phyloP scores from a whole-genome alignment of 2,797 vertebrate genomes.

The Nannoperca australis region DNA sequence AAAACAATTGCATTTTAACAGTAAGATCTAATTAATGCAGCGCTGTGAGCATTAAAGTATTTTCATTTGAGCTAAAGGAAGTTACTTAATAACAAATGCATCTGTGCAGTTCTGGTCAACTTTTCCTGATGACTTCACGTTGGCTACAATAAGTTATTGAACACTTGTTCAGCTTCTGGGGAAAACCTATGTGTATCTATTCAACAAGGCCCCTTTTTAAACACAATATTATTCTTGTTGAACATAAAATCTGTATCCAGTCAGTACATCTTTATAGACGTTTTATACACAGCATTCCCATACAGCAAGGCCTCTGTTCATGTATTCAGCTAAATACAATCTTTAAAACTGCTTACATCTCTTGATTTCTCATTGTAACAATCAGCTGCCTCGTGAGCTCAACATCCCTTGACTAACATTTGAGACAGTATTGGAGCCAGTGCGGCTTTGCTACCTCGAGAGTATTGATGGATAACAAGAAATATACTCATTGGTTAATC shows the following conservation, averaged over 20 bases:
- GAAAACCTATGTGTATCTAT: neutral
- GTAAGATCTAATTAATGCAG: neutral
- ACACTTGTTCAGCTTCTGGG: neutral
- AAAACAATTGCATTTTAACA: slow-evolving; percentile 11
- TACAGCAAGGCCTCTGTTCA: neutral
- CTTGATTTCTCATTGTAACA: neutral
- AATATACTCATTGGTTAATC: neutral
- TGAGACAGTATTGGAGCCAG: neutral
- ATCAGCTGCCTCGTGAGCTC: neutral
- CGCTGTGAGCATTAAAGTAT: neutral
- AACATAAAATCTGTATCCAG: neutral
- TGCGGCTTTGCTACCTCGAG: neutral
- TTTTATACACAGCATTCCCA: neutral
- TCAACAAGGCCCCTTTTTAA: neutral
- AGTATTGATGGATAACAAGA: neutral
- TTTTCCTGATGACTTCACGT: slow-evolving; percentile 8
- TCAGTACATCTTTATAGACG: neutral
- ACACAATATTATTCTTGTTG: neutral
- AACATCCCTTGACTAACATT: neutral
- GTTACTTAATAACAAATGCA: slow-evolving; percentile 45
- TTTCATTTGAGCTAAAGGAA: slow-evolving; percentile 17
- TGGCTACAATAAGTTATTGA: neutral
- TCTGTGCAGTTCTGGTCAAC: slow-evolving; percentile 20
- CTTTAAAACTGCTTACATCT: neutral
- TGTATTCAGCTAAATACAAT: neutral